Evolutionary conservation across 2,113 vertebrate genomes (phyloP).

Genomic region (Pseudorhombus dupliciocellatus): DNA sequence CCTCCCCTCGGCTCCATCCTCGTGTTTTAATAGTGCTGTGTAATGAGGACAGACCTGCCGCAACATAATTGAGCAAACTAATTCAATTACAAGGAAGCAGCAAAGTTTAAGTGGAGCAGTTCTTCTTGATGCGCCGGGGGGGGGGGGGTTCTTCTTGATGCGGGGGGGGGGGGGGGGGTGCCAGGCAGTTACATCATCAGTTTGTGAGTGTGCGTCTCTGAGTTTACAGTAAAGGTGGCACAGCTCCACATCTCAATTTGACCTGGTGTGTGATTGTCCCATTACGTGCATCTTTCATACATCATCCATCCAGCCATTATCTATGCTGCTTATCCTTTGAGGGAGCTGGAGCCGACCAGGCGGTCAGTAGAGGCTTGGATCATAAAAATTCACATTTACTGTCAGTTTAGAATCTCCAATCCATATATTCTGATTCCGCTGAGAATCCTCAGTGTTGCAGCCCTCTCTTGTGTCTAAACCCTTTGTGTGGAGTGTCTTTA

Average conservation of each 20-base stretch:
- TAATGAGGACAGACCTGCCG: slow-evolving; percentile 73
- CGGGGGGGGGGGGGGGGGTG: slow-evolving; percentile 54
- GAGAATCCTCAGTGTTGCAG: too few species aligned
- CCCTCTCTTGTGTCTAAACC: too few species aligned
- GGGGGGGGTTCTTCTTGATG: slow-evolving; percentile 67
- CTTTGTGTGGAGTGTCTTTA: too few species aligned
- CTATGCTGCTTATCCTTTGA: too few species aligned
- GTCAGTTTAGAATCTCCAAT: too few species aligned
- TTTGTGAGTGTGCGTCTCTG: slow-evolving; percentile 2
- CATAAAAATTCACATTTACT: too few species aligned
- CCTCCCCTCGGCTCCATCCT: slow-evolving; percentile 47
- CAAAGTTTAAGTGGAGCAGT: slow-evolving; percentile 77
- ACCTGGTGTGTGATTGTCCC: slow-evolving; percentile 28
- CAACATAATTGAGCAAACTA: slow-evolving; percentile 75
- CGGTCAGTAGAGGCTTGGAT: too few species aligned
- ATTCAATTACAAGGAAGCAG: slow-evolving; percentile 78
- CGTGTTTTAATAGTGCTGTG: slow-evolving; percentile 65
- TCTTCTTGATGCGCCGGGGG: slow-evolving; percentile 67
- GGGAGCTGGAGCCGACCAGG: too few species aligned
- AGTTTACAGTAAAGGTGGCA: slow-evolving; percentile 18
- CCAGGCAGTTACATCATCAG: slow-evolving; percentile 14
- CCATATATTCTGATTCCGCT: too few species aligned
- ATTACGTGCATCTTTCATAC: not conserved
- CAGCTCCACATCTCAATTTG: slow-evolving; percentile 9
- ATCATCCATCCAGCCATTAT: too few species aligned